Conservation (phyloP, 2,797 vertebrate species). For the Leptodactylus fallax region DNA sequence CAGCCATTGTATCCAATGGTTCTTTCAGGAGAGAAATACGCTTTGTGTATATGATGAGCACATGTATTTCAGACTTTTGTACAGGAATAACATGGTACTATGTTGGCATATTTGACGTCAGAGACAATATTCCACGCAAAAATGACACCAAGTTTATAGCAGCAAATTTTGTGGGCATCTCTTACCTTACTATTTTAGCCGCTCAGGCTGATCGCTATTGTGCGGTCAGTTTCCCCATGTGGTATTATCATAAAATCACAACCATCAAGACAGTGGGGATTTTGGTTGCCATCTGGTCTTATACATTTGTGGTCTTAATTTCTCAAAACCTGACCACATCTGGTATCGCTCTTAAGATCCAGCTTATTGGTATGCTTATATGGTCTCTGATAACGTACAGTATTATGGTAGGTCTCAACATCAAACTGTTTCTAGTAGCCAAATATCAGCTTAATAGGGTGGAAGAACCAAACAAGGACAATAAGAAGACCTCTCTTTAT, state of each 20-base stretch:
- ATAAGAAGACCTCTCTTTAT: conserved; percentile 75
- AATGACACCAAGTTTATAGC: conserved; percentile 74
- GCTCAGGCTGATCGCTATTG: conserved; percentile 82
- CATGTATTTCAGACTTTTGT: conserved; percentile 80
- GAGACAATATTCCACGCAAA: conserved; percentile 71
- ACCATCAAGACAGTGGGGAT: conserved; percentile 73
- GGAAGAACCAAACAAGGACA: conserved; percentile 73
- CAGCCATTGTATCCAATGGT: conserved; percentile 72
- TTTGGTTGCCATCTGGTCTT: conserved; percentile 76
- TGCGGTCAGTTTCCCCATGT: conserved; percentile 74
- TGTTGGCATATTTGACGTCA: conserved; percentile 75
- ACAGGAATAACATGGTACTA: conserved; percentile 80
- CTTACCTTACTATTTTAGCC: conserved; percentile 79
- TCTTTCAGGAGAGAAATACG: conserved; percentile 78
- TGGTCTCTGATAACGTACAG: conserved; percentile 74
- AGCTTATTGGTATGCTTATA: conserved; percentile 71
- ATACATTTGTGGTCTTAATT: conserved; percentile 76
- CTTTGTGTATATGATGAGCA: conserved; percentile 85
- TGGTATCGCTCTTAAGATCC: conserved; percentile 69
- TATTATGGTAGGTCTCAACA: conserved; percentile 80
- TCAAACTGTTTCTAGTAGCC: conserved; percentile 77
- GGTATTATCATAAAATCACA: conserved; percentile 76
- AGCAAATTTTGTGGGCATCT: conserved; percentile 79
- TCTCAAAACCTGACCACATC: conserved; percentile 71
- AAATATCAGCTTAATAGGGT: conserved; percentile 76